Evolutionary conservation across 2,888 invertebrate species (phyloP), one percentile per base, ranked within the genome.

Genomic region (Graphium colonna): DNA sequence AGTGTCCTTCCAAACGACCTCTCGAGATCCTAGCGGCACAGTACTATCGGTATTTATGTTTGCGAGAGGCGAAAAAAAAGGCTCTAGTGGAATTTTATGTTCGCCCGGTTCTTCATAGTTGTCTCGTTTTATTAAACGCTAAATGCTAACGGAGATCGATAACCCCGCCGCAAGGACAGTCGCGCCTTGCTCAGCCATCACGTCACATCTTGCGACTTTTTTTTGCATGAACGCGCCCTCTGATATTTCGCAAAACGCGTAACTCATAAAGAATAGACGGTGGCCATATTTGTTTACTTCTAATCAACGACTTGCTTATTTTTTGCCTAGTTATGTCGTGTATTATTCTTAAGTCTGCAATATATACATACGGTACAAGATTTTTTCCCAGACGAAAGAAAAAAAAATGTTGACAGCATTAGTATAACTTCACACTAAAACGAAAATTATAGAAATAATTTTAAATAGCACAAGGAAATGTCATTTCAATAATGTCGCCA

Each of bases 61-160:
- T 71, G n/a, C 13, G 36, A 36, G 33, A 33, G 21, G 21, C 21
- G 21, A 72, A 69, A 79, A 85, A 86, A 84, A 88, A 85, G 79
- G 79, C 73, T 80, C 75, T 81, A 82, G 87, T 84, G 87, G 86
- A 87, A 82, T 87, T 85, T 83, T 78, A 85, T 86, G 77, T 80
- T 72, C 69, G 74, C 73, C 58, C 84, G 82, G 84, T 82, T 82
- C 78, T 81, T 80, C 83, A 77, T 82, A 80, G 82, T 78, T 79
- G 83, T 83, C 76, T 81, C 78, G 73, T 80, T 83, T 82, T 78
- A 80, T 50, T 54, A 78, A 82, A 82, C 73, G 79, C 79, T 87
- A 86, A 88, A 89, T 89, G 89, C 77, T 88, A 87, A 74, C 77
- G 72, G 80, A 77, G 87, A 79, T 75, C 89, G 83, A 88, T 88